phyloP scores from a whole-genome alignment of 2,113 vertebrate genomes.

The Leucopsar rothschildi region DNA sequence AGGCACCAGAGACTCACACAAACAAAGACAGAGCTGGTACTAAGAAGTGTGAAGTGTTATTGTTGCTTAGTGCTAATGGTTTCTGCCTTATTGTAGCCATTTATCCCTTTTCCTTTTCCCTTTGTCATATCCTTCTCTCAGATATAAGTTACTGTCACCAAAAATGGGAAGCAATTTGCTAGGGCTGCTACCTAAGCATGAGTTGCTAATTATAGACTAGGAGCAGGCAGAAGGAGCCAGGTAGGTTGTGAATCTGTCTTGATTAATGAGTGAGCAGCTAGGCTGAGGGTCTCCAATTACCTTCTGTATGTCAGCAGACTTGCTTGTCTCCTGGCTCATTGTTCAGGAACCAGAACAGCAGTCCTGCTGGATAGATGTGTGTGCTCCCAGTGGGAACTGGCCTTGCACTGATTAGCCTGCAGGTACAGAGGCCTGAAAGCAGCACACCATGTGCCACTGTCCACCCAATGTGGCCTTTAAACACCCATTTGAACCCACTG shows the following conservation, averaged over 20 bases:
- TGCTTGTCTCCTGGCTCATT: background rate
- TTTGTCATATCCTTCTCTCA: background rate
- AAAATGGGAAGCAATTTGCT: background rate
- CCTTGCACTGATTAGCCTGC: background rate
- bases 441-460: fast-evolving
- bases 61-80: background rate
- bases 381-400: background rate
- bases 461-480: background rate
- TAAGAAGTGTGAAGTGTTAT: background rate
- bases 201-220: background rate
- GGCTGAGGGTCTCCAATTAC: slow-evolving; percentile 3
- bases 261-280: background rate
- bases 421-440: background rate
- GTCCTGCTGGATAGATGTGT: background rate
- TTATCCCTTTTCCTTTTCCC: background rate
- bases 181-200: background rate
- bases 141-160: background rate
- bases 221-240: background rate
- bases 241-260: background rate
- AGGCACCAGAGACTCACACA: background rate
- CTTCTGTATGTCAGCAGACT: background rate
- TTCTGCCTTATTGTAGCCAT: background rate
- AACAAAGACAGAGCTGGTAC: background rate
- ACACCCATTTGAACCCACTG: background rate
- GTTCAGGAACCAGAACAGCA: background rate